Conservation (phyloP, 2,888 invertebrate genomes). For the Eueremaeus valkanovi region DNA sequence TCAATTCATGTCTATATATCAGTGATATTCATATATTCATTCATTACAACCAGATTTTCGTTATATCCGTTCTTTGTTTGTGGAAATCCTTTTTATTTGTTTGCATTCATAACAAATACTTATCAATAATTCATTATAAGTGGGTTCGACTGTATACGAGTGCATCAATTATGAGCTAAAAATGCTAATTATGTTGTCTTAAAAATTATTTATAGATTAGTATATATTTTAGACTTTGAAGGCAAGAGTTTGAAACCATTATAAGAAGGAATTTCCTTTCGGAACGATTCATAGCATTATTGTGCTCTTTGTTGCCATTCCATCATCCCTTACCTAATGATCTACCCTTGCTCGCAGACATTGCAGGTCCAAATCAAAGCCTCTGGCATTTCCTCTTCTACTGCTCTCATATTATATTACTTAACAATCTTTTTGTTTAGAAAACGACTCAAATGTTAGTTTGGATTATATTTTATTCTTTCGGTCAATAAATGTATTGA, state of each 20-base stretch:
- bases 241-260: background rate
- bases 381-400: slow-evolving; percentile 12
- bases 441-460: background rate
- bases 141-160: no score
- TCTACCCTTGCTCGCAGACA: background rate
- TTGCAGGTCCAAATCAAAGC: background rate
- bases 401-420: background rate
- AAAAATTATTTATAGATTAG: background rate
- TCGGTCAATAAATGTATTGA: background rate
- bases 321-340: slow-evolving; percentile 13
- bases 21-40: no score
- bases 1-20: no score
- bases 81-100: no score
- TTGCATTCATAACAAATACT: no score
- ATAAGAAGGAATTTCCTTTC: background rate
- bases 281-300: background rate
- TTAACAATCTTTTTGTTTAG: background rate
- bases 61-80: no score
- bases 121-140: no score
- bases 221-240: background rate
- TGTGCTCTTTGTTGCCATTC: background rate
- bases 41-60: no score
- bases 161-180: no score
- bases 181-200: background rate
- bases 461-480: background rate